A percentile compares a stretch with the other conserved stretches of the same genome.
phyloP scores from a whole-genome alignment of 2,797 vertebrate genomes.

The Lateolabrax maculatus region DNA sequence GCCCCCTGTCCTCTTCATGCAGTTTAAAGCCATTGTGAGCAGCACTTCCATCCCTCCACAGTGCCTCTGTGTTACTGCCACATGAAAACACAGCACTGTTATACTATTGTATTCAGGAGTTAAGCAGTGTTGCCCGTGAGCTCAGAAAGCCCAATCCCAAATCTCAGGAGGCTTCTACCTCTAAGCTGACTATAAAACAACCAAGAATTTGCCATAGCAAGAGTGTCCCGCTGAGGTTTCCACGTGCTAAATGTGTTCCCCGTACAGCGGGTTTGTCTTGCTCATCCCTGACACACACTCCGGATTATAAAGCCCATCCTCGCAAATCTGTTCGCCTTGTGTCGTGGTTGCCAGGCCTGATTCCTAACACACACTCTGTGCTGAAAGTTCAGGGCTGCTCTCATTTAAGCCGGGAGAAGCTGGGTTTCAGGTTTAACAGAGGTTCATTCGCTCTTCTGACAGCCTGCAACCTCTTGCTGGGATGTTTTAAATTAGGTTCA shows the following conservation, averaged over 20 bases:
- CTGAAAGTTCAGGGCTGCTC: conserved; percentile 17
- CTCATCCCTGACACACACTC: conserved; percentile 61
- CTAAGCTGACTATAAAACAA: conserved; percentile 45
- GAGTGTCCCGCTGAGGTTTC: conserved; percentile 43
- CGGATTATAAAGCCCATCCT: conserved; percentile 53
- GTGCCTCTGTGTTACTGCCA: conserved; percentile 16
- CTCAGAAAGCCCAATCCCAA: conserved; percentile 15
- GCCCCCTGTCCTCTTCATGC: conserved; percentile 35
- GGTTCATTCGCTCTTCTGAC: conserved; percentile 27
- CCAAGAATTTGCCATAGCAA: conserved; percentile 31
- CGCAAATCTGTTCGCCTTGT: conserved; percentile 53
- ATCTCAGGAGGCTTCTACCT: conserved; percentile 23
- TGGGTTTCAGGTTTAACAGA: conserved; percentile 35
- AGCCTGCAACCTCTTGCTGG: conserved; percentile 26
- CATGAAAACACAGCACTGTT: background rate
- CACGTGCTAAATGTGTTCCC: conserved; percentile 39
- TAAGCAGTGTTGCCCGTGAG: conserved; percentile 10
- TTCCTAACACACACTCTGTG: background rate
- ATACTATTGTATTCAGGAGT: conserved; percentile 7
- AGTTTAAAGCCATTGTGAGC: conserved; percentile 46
- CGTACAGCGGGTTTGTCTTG: conserved; percentile 53
- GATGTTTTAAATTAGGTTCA: conserved; percentile 49
- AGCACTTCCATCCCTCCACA: conserved; percentile 15
- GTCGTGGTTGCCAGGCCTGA: conserved; percentile 21
- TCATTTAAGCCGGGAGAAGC: conserved; percentile 10